Conservation (phyloP, 2,797 vertebrate species). For the Rhynchotus rufescens region DNA sequence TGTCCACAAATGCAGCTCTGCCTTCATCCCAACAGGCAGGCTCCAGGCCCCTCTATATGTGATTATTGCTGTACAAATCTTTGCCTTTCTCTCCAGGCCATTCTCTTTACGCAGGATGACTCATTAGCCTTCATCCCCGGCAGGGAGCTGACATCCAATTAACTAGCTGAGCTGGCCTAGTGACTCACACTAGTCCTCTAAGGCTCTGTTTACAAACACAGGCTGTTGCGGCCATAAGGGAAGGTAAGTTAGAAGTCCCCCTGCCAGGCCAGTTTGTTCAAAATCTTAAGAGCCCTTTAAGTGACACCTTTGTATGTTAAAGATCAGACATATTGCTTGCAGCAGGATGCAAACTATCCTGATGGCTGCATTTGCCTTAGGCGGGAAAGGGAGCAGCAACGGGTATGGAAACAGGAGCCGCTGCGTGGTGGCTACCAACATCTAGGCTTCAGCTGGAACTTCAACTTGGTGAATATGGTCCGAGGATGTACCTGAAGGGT, state of each 20-base stretch:
- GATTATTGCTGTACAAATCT: constrained; percentile 72
- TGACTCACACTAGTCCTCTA: constrained; percentile 76
- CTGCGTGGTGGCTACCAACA: too few relatives aligned
- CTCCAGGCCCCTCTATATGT: constrained; percentile 46
- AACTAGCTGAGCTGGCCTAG: constrained; percentile 82
- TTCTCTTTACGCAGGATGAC: constrained; percentile 65
- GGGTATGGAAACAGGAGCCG: background rate
- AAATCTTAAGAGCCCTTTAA: constrained; percentile 78
- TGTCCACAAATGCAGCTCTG: constrained; percentile 68
- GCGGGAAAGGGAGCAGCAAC: constrained; percentile 47
- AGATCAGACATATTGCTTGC: constrained; percentile 79
- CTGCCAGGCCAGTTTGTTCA: constrained; percentile 81
- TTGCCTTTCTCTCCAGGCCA: constrained; percentile 45
- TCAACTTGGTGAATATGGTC: background rate
- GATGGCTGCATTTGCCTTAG: constrained; percentile 42
- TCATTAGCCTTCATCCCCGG: constrained; percentile 86
- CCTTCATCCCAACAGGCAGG: constrained; percentile 73
- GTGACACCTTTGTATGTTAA: constrained; percentile 78
- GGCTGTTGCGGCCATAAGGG: constrained; percentile 76
- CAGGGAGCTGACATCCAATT: constrained; percentile 89
- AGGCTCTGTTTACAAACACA: constrained; percentile 87
- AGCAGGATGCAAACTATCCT: constrained; percentile 76
- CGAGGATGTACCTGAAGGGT: background rate
- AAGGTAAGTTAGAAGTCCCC: constrained; percentile 76
- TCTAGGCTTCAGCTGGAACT: background rate